Evolutionary conservation across 1,140 invertebrate species (phyloP).

Genomic region (Andrena cerasifolii): DNA sequence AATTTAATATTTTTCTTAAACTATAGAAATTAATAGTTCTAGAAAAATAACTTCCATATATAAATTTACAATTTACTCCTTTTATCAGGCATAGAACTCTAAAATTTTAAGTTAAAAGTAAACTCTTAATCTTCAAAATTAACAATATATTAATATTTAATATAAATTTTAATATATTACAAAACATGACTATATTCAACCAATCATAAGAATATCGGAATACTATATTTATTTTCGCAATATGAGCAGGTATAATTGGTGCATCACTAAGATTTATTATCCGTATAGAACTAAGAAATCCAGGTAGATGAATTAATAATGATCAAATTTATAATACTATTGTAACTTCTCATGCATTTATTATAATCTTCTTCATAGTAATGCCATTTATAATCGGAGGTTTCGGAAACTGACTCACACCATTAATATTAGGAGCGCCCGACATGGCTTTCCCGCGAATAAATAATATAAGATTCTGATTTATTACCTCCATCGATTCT

Average conservation of each 20-base stretch:
- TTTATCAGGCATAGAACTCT: too few species aligned
- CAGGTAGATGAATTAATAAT: conserved; percentile 85
- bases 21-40: too few species aligned
- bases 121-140: conserved; percentile 84
- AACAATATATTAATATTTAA: conserved; percentile 80
- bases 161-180: conserved; percentile 82
- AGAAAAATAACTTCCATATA: too few species aligned
- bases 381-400: conserved; percentile 91
- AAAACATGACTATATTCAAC: conserved; percentile 85
- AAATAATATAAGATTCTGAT: conserved; percentile 91
- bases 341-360: conserved; percentile 88
- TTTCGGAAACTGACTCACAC: conserved; percentile 90
- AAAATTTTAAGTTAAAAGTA: too few species aligned
- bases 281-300: conserved; percentile 86
- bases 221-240: conserved; percentile 88
- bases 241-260: conserved; percentile 86
- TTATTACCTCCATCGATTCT: conserved; percentile 85
- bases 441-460: conserved; percentile 90
- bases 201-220: conserved; percentile 91
- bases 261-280: conserved; percentile 80
- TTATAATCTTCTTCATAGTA: conserved; percentile 92
- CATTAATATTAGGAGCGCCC: conserved; percentile 87
- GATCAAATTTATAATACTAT: conserved; percentile 89
- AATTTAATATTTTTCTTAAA: too few species aligned
- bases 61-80: too few species aligned